phyloP scores from a whole-genome alignment of 2,888 invertebrate genomes.

The Lumbricus terrestris region DNA sequence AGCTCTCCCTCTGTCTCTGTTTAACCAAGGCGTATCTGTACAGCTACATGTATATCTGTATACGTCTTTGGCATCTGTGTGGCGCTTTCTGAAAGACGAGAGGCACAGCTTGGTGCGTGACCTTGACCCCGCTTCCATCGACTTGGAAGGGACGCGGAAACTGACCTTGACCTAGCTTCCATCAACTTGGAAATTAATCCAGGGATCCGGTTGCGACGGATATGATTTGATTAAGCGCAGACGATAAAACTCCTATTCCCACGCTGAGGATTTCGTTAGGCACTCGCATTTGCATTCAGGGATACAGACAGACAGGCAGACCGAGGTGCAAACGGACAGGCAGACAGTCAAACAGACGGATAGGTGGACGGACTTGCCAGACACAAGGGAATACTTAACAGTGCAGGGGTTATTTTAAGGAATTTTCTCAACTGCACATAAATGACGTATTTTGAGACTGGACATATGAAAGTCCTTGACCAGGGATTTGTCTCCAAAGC shows the following conservation, averaged over 20 bases:
- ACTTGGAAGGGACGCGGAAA: background rate
- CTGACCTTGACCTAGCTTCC: background rate
- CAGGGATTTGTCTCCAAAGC: too few relatives aligned
- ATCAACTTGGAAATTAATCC: background rate
- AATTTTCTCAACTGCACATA: too few relatives aligned
- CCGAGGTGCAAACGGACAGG: background rate
- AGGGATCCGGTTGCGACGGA: background rate
- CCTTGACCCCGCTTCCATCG: background rate
- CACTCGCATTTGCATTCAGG: background rate
- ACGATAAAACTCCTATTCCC: background rate
- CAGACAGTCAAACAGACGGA: background rate
- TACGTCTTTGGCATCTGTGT: background rate
- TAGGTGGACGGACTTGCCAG: too few relatives aligned
- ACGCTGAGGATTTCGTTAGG: background rate
- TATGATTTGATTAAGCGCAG: background rate
- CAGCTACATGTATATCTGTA: background rate
- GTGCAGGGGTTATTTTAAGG: too few relatives aligned
- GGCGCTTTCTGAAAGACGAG: background rate
- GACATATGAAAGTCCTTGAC: too few relatives aligned
- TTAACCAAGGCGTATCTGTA: background rate
- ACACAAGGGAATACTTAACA: background rate
- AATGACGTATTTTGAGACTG: too few relatives aligned
- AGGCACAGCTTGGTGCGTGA: background rate
- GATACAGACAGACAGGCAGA: background rate
- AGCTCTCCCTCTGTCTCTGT: background rate